Percentiles rank a stretch among this genome's conserved stretches.
phyloP scores from a whole-genome alignment of 1,140 invertebrate genomes.

The Rhopalosiphum maidis region DNA sequence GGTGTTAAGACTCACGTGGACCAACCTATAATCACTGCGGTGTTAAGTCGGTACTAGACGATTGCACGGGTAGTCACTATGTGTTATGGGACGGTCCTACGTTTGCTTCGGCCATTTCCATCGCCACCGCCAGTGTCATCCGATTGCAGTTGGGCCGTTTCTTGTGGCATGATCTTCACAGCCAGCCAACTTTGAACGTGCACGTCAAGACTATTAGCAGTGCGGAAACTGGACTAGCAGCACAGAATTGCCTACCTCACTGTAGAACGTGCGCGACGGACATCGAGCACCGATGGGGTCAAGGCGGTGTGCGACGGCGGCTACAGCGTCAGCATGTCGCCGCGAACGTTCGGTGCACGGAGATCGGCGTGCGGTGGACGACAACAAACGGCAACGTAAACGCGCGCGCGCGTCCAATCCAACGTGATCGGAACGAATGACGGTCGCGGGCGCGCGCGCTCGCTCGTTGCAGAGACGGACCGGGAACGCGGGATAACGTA shows the following conservation, averaged over 20 bases:
- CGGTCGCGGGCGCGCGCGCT: not conserved
- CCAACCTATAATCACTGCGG: not conserved
- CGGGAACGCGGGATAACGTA: not conserved
- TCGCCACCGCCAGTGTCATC: conserved; percentile 27
- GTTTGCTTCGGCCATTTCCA: not conserved
- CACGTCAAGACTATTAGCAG: not conserved
- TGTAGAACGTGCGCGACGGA: not conserved
- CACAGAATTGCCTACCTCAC: not conserved
- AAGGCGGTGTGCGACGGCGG: not conserved
- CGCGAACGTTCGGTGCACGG: not conserved
- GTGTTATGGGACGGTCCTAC: not conserved
- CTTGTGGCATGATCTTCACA: not conserved
- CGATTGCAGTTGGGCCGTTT: not conserved
- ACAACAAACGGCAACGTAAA: not conserved
- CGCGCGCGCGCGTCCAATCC: not conserved
- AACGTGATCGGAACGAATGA: not conserved
- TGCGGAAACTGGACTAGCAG: too few relatives aligned
- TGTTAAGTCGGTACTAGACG: not conserved
- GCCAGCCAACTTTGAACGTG: not conserved
- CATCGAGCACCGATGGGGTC: not conserved
- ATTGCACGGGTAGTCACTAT: not conserved
- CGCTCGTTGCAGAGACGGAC: too few relatives aligned
- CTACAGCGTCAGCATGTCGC: too few relatives aligned
- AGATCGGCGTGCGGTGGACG: not conserved
- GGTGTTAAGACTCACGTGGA: not conserved